Evolutionary conservation across 2,797 vertebrate species (phyloP), one percentile per base, ranked within the genome.

Genomic region (Clamator glandarius): DNA sequence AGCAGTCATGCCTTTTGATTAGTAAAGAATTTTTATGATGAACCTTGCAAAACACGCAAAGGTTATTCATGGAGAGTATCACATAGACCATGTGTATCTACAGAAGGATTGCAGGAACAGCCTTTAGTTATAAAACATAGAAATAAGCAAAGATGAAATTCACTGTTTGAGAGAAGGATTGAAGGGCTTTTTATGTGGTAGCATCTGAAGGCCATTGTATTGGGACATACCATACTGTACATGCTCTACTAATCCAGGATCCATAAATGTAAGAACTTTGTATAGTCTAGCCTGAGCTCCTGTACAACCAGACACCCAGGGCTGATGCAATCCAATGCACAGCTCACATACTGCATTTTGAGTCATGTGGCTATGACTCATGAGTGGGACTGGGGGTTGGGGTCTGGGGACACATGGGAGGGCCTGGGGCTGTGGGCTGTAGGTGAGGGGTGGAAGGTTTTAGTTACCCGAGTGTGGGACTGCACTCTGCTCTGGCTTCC

Each of bases 101-200:
- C 57, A 24, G 52, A 48, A 57, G 59, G 33, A 50, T 14, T 86
- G 61, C 85, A 84, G 85, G 70, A 82, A 51, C 77, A 88, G 44
- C 62, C 59, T 25, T 70, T 31, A 36, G 63, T 81, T 74, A 51
- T 17, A 52, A 78, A 93, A 57, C 29, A 33, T 3, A 58, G 69
- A 91, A 76, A 70, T 67, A 92, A 88, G 69, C 73, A 90, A 78
- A 84, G 89, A 79, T 70, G 90, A 78, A 84, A 70, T 42, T 63
- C 31, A 31, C 31, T 29, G 86, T 76, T 41, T 51, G 73, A 82
- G 41, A 35, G 67, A 62, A 79, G 84, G 73, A 91, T 25, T 89
- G 90, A 69, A 64, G 24, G 24, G 20, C 0, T 14, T 95, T 95
- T 92, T 63, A 83, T 72, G 77, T 88, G 85, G 82, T 59, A 73